phyloP scores from a whole-genome alignment of 2,113 vertebrate genomes.

The Emydocephalus ijimae region DNA sequence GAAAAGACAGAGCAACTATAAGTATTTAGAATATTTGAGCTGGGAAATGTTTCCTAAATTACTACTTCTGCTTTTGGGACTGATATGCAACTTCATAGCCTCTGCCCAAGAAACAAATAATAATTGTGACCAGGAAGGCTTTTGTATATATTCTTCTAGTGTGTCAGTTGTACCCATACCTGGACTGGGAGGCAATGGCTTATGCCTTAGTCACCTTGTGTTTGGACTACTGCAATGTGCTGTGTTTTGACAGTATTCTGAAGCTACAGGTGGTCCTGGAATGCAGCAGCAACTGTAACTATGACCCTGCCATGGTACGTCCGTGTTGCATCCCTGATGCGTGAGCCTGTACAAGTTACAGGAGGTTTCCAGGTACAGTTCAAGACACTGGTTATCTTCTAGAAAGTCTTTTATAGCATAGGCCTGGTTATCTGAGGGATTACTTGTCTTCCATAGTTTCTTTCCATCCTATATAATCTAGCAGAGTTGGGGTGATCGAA shows the following conservation, averaged over 20 bases:
- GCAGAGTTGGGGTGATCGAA: background rate
- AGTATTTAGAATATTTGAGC: background rate
- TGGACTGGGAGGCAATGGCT: background rate
- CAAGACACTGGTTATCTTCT: background rate
- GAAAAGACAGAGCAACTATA: background rate
- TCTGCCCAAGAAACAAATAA: background rate
- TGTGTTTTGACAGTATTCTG: background rate
- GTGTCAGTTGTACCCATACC: background rate
- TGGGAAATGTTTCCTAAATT: background rate
- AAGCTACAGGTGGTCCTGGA: background rate
- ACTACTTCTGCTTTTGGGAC: background rate
- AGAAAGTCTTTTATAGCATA: background rate
- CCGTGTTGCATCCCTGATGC: background rate
- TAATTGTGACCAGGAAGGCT: background rate
- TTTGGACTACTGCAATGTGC: background rate
- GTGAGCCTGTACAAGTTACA: background rate
- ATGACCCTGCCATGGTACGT: background rate
- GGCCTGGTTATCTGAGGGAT: background rate
- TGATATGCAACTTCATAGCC: background rate
- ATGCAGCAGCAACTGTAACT: background rate
- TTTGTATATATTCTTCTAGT: background rate
- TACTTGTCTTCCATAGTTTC: background rate
- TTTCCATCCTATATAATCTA: background rate
- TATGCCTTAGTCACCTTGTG: background rate
- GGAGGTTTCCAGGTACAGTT: background rate